Base-by-base conservation (phyloP, 2,113 vertebrate species). In the Clupea harengus region DNA sequence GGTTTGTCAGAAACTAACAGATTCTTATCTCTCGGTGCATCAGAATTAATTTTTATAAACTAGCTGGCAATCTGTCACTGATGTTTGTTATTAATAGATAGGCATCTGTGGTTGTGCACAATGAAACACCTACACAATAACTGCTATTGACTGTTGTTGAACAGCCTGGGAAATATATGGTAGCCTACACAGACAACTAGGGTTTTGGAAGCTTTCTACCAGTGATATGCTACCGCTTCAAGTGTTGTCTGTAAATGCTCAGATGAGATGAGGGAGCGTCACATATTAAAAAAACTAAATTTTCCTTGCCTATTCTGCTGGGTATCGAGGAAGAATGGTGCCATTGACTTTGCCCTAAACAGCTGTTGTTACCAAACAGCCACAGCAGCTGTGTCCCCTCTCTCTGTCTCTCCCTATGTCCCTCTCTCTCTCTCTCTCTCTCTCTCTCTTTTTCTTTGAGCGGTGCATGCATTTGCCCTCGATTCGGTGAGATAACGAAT, bases 31-130 rank as follows among this genome's bases (percentile, higher is more conserved):
- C 72, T 78, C 72, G 13, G 2, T 39, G 22, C 9, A 81, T 39
- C 57, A 10, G 88, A 92, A 92, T 92, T 92, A 92, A 92, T 93
- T 90, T 91, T 85, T 87, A 88, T 86, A 89, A 92, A 93, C 92
- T 92, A 93, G 93, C 91, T 82, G 87, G 84, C 93, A 88, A 89
- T 89, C 89, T 91, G 88, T 91, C 90, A 91, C 88, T 72, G 88
- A 87, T 91, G 60, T 89, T 85, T 87, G 87, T 89, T 93, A 94
- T 93, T 92, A 92, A 93, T 92, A 91, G 90, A 86, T 39, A 85
- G 89, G 89, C 91, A 91, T 92, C 90, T 92, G 92, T 90, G 86
- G 85, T 86, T 85, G 88, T 84, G 88, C 81, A 90, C 87, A 86
- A 60, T 83, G 72, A 64, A 57, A 88, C 86, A 86, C 89, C 86